Base-by-base conservation (phyloP, 2,113 vertebrate species). In the Campylorhamphus procurvoides region DNA sequence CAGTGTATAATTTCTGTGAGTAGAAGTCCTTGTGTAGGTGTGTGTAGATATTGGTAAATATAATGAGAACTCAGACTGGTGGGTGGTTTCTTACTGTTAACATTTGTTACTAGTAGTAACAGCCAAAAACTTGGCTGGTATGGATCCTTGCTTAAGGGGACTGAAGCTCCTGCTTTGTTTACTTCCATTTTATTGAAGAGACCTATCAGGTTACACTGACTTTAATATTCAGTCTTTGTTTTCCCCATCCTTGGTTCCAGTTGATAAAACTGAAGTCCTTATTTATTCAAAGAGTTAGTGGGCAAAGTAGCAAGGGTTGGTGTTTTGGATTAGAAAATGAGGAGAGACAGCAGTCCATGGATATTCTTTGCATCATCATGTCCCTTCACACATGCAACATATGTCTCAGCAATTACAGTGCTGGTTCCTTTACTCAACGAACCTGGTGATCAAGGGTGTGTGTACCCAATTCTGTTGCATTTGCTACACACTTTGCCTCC, bases 311-410 rank as follows among this genome's bases (percentile, higher is more conserved):
- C 29, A 53, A 60, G 12, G 14, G 12, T 10, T 80, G n/a, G 7
- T 69, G 60, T 28, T 60, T 56, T 33, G 8, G 9, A 19, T 79
- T 27, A 35, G 59, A 55, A 78, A 63, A 84, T 6, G 1, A 14
- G 50, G 20, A 42, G 35, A 13, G 20, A 2, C 8, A 14, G 1
- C 44, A 39, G n/a, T 27, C 56, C 6, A 2, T 60, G 7, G 2
- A 14, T 58, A 8, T 64, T 25, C 5, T 73, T 87, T 12, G 8
- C 12, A 10, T 39, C 24, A 56, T 42, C 17, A 8, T 4, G 35
- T 42, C 5, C 46, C 35, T 71, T 46, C 58, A 31, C 19, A 40
- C 15, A 9, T 18, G 20, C 15, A 68, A 20, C 2, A 1, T 8
- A 15, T 27, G 76, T 64, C 20, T 80, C 44, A 56, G 53, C 67